Percentiles rank a stretch among this genome's conserved stretches.
These are phyloP conservation scores for Gari tellinella DNA, from an alignment of 2,888 invertebrate species.

Conservation along the genomic window DNA sequence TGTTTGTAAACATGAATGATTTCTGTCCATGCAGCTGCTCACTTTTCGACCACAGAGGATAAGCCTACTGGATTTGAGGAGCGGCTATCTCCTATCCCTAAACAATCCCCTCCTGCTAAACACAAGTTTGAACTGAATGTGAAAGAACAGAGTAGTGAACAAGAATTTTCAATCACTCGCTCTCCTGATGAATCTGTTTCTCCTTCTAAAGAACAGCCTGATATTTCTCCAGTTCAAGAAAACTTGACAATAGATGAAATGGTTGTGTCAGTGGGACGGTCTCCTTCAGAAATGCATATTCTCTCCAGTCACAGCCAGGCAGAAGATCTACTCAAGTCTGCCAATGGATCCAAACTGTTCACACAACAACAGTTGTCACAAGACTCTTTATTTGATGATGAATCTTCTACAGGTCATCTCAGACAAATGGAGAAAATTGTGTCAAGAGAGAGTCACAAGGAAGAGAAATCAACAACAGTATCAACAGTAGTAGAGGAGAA, in stretches of 20 bases:
- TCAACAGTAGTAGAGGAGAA: constrained; percentile 45
- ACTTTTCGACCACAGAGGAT: constrained; percentile 71
- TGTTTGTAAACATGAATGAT: too few relatives aligned
- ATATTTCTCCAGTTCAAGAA: constrained; percentile 75
- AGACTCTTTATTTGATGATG: constrained; percentile 51
- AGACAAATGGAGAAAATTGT: constrained; percentile 48
- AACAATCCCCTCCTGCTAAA: constrained; percentile 72
- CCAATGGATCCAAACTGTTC: background rate
- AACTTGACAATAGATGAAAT: constrained; percentile 63
- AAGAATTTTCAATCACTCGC: constrained; percentile 71
- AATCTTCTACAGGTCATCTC: constrained; percentile 33
- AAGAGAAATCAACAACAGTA: constrained; percentile 38
- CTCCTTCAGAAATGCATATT: constrained; percentile 76
- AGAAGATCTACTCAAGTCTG: background rate
- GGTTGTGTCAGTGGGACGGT: constrained; percentile 76
- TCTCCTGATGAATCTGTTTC: constrained; percentile 70
- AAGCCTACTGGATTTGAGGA: constrained; percentile 83
- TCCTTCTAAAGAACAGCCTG: constrained; percentile 54
- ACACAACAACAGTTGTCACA: constrained; percentile 9
- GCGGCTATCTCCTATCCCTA: constrained; percentile 77
- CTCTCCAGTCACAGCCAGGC: constrained; percentile 4
- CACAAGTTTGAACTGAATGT: constrained; percentile 82
- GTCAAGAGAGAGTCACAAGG: constrained; percentile 38
- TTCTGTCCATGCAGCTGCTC: constrained; percentile 36
- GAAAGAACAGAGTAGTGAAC: constrained; percentile 27